Base-by-base conservation (phyloP, 2,113 vertebrate genomes). In the Spilogale gracilis region DNA sequence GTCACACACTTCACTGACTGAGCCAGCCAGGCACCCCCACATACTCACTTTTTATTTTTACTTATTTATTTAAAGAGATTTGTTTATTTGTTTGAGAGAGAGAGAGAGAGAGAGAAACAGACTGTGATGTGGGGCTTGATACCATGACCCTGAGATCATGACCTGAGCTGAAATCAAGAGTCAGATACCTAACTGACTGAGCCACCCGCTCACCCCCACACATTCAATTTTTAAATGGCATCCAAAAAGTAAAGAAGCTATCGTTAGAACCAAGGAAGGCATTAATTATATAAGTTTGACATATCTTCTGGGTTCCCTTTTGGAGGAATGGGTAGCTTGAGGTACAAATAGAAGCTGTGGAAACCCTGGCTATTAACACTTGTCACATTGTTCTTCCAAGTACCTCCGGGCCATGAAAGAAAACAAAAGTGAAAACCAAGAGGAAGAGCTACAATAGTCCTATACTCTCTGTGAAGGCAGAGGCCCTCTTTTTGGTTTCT, bases 301-400 rank as follows among this genome's bases (percentile, higher is more conserved):
- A 94, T 25, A 2, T 27, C 18, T 32, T 91, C 8, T 50, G 76
- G 38, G 12, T 84, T 79, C 80, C 27, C 82, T 58, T 95, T 86
- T 96, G 63, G 16, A 78, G 56, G 9, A 81, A 69, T 56, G 20
- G 38, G 38, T 85, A 89, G 43, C 38, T 88, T 80, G 32, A 78
- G 27, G 21, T 97, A 3, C 3, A 84, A 69, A 76, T 21, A 79
- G 45, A 95, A 96, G 18, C 52, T 11, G 27, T 61, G 30, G 32
- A 58, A 94, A 85, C 27, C 32, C 30, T 94, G 58, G 45, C 16
- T 76, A 23, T 12, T 52, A 38, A 38, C 43, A 14, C 50, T 76
- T 94, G n/a, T 88, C 30, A 89, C 82, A 58, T 60, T 87, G 52
- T 65, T 82, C 45, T 92, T 89, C 11, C 78, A 60, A 91, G n/a